These are phyloP conservation scores for Takifugu ocellatus DNA, from an alignment of 2,797 vertebrate species.

Conservation along the genomic window DNA sequence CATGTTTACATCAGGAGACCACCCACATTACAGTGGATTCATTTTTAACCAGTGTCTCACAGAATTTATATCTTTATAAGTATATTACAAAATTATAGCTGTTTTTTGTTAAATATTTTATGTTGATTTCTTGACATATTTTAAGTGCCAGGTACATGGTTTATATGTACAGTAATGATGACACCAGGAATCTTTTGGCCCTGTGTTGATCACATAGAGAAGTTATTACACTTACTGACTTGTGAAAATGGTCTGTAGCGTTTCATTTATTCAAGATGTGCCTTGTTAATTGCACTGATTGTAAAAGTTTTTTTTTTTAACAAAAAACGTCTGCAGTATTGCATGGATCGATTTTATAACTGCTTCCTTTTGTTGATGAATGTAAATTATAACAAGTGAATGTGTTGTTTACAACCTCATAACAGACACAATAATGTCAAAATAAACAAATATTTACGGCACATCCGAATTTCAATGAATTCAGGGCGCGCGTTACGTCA, in stretches of 20 bases:
- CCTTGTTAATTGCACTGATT: slow-evolving; percentile 2
- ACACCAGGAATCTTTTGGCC: no score
- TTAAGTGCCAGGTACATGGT: background rate
- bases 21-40: background rate
- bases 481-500: no score
- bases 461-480: no score
- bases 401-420: no score
- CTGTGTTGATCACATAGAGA: no score
- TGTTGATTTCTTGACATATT: background rate
- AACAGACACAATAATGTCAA: no score
- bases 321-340: no score
- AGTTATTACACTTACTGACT: background rate
- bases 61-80: slow-evolving; percentile 10
- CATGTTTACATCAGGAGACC: slow-evolving; percentile 39
- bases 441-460: no score
- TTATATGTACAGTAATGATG: slow-evolving; percentile 11
- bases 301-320: slow-evolving; percentile 1
- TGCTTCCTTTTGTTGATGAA: no score
- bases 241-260: background rate
- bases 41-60: slow-evolving; percentile 5
- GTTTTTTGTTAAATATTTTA: slow-evolving; percentile 12
- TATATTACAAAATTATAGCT: background rate
- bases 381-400: no score
- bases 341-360: no score
- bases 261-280: background rate